Conservation (phyloP, 2,888 invertebrate species). For the Agrotis ipsilon region DNA sequence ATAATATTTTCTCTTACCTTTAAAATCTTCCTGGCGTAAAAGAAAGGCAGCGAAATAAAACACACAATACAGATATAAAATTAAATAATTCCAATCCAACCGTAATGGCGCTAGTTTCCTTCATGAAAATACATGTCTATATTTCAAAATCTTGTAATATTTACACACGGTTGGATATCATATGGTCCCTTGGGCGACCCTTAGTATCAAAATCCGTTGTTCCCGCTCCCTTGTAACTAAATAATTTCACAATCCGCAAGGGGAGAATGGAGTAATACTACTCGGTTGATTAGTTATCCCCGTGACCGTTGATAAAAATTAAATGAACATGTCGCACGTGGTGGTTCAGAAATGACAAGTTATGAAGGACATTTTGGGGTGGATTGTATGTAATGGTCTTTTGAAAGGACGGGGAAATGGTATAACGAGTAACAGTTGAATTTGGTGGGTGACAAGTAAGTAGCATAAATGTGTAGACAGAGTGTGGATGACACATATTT, state of each 20-base stretch:
- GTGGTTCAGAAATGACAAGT: constrained; percentile 34
- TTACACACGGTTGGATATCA: constrained; percentile 58
- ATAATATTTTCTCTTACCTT: background rate
- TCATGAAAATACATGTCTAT: constrained; percentile 49
- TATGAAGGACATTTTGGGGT: constrained; percentile 23
- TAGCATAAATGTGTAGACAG: background rate
- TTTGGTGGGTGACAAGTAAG: background rate
- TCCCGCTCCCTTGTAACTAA: constrained; percentile 51
- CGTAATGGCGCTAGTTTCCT: constrained; percentile 1
- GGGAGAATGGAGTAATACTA: constrained; percentile 59
- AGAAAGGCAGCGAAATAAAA: constrained; percentile 31
- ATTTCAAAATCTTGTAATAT: constrained; percentile 59
- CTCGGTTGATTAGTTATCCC: constrained; percentile 63
- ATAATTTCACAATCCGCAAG: constrained; percentile 65
- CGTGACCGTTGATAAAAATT: constrained; percentile 50
- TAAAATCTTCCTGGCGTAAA: background rate
- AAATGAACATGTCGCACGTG: constrained; percentile 40
- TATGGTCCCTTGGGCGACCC: constrained; percentile 53
- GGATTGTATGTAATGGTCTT: constrained; percentile 9
- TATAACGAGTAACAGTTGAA: background rate
- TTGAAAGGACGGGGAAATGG: background rate
- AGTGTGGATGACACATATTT: background rate
- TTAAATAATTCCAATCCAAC: constrained; percentile 33
- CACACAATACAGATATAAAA: constrained; percentile 11
- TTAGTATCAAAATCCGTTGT: constrained; percentile 56